A percentile compares a stretch with the other conserved stretches of the same genome.
These are phyloP conservation scores for Xiphorhynchus erythropygius DNA, from an alignment of 2,797 vertebrate species.

Conservation along the genomic window DNA sequence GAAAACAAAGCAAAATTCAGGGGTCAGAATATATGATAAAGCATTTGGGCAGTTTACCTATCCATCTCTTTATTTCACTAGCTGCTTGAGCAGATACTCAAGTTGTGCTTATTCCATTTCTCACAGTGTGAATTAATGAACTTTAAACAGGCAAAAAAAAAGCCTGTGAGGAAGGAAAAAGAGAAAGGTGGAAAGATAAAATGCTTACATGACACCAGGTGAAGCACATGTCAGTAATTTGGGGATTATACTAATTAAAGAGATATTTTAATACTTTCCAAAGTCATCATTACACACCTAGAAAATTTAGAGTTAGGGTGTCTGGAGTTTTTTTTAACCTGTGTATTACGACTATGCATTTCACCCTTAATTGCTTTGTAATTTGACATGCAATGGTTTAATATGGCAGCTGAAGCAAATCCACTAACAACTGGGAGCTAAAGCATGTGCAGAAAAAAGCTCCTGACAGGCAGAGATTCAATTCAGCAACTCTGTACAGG, in stretches of 20 bases:
- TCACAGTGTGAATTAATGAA: neutral
- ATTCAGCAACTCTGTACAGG: neutral
- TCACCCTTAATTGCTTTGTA: conserved; percentile 29
- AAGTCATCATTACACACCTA: neutral
- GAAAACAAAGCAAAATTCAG: neutral
- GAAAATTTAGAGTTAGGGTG: conserved; percentile 1
- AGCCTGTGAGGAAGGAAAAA: neutral
- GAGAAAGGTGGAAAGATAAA: neutral
- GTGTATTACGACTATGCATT: neutral
- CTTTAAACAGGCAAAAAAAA: neutral
- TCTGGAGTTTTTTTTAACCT: neutral
- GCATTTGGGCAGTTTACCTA: neutral
- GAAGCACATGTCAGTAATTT: neutral
- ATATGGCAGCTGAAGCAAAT: conserved; percentile 34
- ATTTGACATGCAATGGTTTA: neutral
- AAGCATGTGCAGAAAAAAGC: neutral
- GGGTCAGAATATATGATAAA: neutral
- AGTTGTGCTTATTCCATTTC: neutral
- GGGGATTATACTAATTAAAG: neutral
- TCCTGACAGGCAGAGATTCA: conserved; percentile 29
- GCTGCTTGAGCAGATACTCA: neutral
- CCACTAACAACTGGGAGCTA: neutral
- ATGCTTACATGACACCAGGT: neutral
- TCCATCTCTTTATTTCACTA: neutral
- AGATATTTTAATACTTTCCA: neutral